phyloP scores from a whole-genome alignment of 2,797 vertebrate genomes.

The Channa striata region DNA sequence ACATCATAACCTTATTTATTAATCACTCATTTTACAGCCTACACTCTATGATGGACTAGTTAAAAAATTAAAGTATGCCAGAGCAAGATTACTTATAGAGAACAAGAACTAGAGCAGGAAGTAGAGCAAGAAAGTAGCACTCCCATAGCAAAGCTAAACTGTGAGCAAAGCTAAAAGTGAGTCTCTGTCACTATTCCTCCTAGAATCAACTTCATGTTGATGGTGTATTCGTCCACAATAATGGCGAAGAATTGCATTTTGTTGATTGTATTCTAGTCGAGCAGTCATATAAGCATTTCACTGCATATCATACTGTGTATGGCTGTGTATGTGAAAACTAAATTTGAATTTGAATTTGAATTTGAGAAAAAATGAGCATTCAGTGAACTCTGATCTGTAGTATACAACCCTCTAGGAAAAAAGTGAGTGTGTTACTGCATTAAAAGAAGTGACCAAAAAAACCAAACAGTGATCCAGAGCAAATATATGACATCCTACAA shows the following conservation, averaged over 20 bases:
- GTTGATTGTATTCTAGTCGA: no score
- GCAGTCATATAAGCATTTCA: no score
- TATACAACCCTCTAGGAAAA: no score
- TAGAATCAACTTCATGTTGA: constrained; percentile 49
- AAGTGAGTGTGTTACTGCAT: no score
- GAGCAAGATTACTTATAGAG: constrained; percentile 56
- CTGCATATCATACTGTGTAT: no score
- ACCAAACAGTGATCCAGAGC: no score
- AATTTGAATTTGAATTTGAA: no score
- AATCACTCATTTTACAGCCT: not conserved
- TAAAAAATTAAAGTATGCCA: constrained; percentile 68
- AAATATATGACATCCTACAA: no score
- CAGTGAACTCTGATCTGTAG: no score
- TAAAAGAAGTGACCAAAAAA: no score
- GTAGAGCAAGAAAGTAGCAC: constrained; percentile 82
- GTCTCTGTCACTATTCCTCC: constrained; percentile 29
- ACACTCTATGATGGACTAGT: constrained; percentile 51
- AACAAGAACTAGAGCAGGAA: constrained; percentile 84
- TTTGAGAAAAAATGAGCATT: no score
- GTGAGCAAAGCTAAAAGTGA: constrained; percentile 61
- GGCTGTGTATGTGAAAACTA: no score
- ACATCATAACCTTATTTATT: not conserved
- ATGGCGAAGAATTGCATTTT: constrained; percentile 16
- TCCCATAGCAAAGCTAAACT: constrained; percentile 65
- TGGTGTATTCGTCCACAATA: constrained; percentile 20